These are phyloP conservation scores for Salarias fasciatus DNA, from an alignment of 2,797 vertebrate genomes.

Conservation along the genomic window DNA sequence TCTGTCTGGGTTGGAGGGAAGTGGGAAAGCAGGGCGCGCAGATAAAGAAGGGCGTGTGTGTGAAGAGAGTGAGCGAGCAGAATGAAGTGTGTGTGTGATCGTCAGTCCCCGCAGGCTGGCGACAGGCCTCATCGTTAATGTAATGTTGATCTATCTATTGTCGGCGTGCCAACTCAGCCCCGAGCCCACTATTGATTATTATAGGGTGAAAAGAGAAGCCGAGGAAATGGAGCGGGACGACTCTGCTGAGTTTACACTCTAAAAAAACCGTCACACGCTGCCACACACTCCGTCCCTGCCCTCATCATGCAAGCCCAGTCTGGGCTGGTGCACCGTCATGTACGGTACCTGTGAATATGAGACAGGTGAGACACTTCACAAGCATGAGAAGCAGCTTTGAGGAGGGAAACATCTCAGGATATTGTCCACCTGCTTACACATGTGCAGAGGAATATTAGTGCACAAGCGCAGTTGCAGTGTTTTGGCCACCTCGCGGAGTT, in stretches of 20 bases:
- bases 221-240: constrained; percentile 65
- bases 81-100: constrained; percentile 47
- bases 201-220: constrained; percentile 57
- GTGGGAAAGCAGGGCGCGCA: no score
- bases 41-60: no score
- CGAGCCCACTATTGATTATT: constrained; percentile 62
- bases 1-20: neutral
- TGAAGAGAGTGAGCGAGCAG: constrained; percentile 35
- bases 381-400: neutral
- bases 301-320: constrained; percentile 4
- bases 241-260: constrained; percentile 74
- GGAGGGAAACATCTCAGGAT: neutral
- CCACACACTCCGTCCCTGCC: constrained; percentile 20
- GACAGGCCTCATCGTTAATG: constrained; percentile 70
- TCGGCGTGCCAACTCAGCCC: constrained; percentile 57
- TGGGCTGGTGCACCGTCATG: constrained; percentile 39
- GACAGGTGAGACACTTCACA: constrained; percentile 19
- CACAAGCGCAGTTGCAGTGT: no score
- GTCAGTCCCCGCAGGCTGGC: constrained; percentile 56
- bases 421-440: no score
- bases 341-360: constrained; percentile 37
- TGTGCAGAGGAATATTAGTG: no score
- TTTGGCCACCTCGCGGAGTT: no score
- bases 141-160: constrained; percentile 72
- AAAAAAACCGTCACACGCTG: constrained; percentile 36